A percentile compares a stretch with the other conserved stretches of the same genome.
phyloP scores from a whole-genome alignment of 2,888 invertebrate genomes.

The Allolobophora icterica region DNA sequence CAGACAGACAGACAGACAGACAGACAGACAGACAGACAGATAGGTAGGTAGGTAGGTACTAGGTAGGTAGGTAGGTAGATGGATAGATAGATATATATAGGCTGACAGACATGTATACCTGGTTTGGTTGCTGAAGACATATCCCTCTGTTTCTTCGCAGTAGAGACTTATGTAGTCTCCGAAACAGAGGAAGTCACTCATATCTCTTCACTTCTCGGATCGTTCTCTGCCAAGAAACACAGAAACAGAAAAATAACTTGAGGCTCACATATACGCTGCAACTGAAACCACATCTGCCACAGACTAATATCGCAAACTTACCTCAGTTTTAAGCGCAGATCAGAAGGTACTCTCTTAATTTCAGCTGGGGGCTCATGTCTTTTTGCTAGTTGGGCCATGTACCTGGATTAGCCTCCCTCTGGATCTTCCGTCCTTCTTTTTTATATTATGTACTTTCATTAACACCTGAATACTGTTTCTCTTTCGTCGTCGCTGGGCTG shows the following conservation, averaged over 20 bases:
- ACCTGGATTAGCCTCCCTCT: background rate
- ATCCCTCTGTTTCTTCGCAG: slow-evolving; percentile 52
- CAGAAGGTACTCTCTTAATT: no score
- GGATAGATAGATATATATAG: no score
- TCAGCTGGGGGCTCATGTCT: no score
- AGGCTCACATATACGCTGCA: background rate
- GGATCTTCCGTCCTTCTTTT: background rate
- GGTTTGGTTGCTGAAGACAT: slow-evolving; percentile 49
- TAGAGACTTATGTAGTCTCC: slow-evolving; percentile 51
- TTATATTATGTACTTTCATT: background rate
- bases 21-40: no score
- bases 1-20: background rate
- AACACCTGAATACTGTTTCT: background rate
- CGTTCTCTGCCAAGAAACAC: background rate
- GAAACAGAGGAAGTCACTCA: slow-evolving; percentile 50
- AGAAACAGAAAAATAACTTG: background rate
- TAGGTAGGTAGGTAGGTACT: no score
- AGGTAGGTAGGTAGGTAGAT: no score
- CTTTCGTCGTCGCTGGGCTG: background rate
- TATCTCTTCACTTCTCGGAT: slow-evolving; percentile 30
- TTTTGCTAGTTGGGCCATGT: background rate
- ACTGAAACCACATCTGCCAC: background rate
- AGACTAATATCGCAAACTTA: background rate
- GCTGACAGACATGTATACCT: slow-evolving; percentile 43
- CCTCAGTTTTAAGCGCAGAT: background rate